Evolutionary conservation across 2,113 vertebrate genomes (phyloP), one percentile per base, ranked within the genome.

Genomic region (Lampris megalopsis): DNA sequence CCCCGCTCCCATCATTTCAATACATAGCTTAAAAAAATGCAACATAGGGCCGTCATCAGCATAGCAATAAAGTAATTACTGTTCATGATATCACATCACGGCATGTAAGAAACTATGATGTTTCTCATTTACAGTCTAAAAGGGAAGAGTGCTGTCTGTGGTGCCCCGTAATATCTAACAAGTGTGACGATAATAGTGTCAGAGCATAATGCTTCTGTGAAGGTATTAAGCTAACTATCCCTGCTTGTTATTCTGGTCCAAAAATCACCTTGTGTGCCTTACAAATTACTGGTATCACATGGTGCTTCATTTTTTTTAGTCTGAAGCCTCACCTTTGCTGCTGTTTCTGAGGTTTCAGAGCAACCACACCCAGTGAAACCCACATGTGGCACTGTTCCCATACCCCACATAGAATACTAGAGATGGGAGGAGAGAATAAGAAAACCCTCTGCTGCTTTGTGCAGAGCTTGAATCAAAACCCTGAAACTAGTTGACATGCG

Each of bases 401-500:
- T 81, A 85, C 81, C 1, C 74, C 82, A 69, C 73, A 79, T 88
- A 87, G 86, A 80, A 68, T 41, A 41, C 11, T 75, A 69, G 66
- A 63, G 52, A 75, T 57, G 62, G 56, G 0, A 48, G 50, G 52
- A 83, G 67, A 65, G 80, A 76, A 86, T 87, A 59, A 59, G 37
- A 59, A 88, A 85, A 54, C 77, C 77, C 75, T 72, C 88, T 88
- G 85, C 11, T 58, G 62, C 68, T 69, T 79, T 69, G 66, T 81
- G 76, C 86, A 71, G 82, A 75, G 82, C 83, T 87, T 88, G 82
- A 89, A 89, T 89, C 86, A 88, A 85, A 91, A 79, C 63, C 79
- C 77, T 84, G 83, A 82, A 88, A 81, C 77, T 91, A 57, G 83
- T 92, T 91, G 87, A 86, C 71, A 89, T 86, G 89, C 86, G 89